phyloP scores from a whole-genome alignment of 1,140 invertebrate species.

The Trinorchestia longiramus region DNA sequence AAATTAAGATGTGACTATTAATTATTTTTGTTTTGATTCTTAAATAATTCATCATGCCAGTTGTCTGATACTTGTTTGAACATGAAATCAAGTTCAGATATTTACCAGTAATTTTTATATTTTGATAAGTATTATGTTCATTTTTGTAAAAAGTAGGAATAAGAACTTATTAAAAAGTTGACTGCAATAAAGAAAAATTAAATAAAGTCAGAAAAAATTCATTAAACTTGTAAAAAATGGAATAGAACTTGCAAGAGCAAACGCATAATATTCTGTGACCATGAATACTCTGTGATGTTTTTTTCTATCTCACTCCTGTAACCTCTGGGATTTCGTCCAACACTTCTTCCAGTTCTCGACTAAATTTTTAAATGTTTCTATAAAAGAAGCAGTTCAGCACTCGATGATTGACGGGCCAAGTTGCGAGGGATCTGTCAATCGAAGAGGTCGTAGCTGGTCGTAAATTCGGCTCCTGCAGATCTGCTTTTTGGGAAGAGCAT shows the following conservation, averaged over 20 bases:
- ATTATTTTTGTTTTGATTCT: no score
- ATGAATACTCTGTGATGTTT: neutral
- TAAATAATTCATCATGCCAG: no score
- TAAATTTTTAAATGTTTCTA: neutral
- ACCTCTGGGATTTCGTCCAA: neutral
- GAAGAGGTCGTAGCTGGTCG: neutral
- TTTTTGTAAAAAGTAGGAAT: neutral
- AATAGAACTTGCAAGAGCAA: neutral
- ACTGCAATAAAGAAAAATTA: neutral
- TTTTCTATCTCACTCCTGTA: neutral
- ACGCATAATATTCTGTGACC: neutral
- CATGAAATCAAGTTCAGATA: neutral
- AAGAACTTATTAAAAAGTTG: neutral
- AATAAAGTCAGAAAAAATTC: no score
- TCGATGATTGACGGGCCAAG: conserved; percentile 44
- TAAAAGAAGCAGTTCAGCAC: neutral
- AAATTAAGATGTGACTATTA: no score
- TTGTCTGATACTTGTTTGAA: no score
- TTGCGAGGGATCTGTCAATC: conserved; percentile 42
- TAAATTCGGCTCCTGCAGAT: conserved; percentile 31
- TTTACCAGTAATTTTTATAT: neutral
- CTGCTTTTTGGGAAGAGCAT: neutral
- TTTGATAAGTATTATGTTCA: neutral
- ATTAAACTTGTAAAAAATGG: no score
- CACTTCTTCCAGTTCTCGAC: neutral